These are phyloP conservation scores for Aphis gossypii DNA, from an alignment of 1,140 invertebrate genomes.

Conservation along the genomic window DNA sequence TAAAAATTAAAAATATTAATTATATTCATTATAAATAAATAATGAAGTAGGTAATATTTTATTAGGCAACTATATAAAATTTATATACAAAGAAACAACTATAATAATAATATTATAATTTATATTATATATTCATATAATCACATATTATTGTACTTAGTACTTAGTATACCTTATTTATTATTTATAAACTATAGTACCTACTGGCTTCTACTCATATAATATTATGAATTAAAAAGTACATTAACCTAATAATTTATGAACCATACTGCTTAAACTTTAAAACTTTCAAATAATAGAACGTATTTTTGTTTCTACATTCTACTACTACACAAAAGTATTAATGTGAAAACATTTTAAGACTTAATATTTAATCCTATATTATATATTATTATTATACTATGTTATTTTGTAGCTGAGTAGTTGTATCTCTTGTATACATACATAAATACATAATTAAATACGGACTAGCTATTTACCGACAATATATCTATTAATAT, in stretches of 20 bases:
- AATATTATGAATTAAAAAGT: neutral
- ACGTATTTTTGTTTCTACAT: neutral
- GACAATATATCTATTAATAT: neutral
- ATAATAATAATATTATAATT: neutral
- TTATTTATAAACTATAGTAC: neutral
- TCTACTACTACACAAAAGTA: too few relatives aligned
- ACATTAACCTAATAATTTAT: neutral
- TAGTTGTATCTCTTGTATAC: too few relatives aligned
- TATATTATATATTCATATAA: neutral
- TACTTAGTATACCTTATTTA: neutral
- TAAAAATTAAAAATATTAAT: neutral
- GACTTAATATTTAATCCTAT: too few relatives aligned
- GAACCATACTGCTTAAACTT: neutral
- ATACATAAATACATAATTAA: too few relatives aligned
- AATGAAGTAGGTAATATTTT: neutral
- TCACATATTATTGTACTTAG: neutral
- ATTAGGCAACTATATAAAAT: neutral
- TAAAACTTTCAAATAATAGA: neutral
- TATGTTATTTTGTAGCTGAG: too few relatives aligned
- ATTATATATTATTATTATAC: too few relatives aligned
- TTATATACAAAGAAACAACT: neutral
- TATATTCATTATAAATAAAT: neutral
- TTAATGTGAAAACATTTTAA: too few relatives aligned
- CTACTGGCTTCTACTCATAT: neutral
- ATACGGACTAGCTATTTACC: too few relatives aligned